phyloP scores from a whole-genome alignment of 2,113 vertebrate species.

The Syrmaticus mikado region DNA sequence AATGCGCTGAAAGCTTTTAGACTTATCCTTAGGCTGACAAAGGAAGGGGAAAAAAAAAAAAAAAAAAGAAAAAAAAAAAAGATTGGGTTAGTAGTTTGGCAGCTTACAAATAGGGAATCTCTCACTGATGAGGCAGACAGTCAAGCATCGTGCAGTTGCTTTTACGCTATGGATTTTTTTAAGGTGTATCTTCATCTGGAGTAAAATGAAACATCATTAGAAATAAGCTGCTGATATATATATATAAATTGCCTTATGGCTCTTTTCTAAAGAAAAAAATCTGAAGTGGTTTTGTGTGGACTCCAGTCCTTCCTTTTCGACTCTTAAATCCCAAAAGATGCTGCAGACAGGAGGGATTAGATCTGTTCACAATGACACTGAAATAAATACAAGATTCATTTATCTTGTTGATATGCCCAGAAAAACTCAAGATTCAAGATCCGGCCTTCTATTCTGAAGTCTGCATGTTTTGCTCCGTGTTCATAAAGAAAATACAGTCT shows the following conservation, averaged over 20 bases:
- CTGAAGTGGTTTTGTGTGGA: neutral
- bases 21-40: conserved; percentile 63
- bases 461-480: neutral
- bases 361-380: neutral
- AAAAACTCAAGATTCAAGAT: conserved; percentile 39
- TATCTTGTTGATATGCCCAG: conserved; percentile 42
- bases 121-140: neutral
- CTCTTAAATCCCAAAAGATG: neutral
- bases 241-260: neutral
- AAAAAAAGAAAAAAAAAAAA: neutral
- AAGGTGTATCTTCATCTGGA: neutral
- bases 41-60: conserved; percentile 33
- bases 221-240: neutral
- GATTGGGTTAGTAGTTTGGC: conserved; percentile 67
- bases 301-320: neutral
- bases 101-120: conserved; percentile 21
- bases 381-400: conserved; percentile 20
- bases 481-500: conserved; percentile 47
- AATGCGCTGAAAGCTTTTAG: conserved; percentile 68
- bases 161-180: neutral
- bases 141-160: neutral
- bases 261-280: neutral
- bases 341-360: neutral
- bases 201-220: neutral
- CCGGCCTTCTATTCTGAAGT: neutral